Percentiles rank a stretch among this genome's conserved stretches.
Conservation (phyloP, 2,888 invertebrate species). For the Epinotia bilunana region DNA sequence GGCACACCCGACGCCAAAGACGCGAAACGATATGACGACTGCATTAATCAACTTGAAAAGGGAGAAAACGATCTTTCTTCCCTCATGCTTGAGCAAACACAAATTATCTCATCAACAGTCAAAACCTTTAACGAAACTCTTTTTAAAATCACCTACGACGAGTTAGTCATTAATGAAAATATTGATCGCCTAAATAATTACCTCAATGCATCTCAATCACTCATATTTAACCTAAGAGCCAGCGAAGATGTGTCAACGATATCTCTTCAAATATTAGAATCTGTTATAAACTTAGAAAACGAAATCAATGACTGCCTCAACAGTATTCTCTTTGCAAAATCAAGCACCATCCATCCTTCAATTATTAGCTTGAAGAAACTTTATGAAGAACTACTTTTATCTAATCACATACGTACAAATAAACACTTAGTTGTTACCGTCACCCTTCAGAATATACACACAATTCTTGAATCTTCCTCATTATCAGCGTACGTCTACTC, state of each 20-base stretch:
- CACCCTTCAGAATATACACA: no score
- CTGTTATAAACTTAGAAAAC: conserved; percentile 48
- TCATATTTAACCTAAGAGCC: conserved; percentile 49
- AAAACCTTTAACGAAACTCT: conserved; percentile 52
- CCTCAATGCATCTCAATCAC: conserved; percentile 46
- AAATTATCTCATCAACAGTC: conserved; percentile 51
- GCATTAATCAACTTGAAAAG: conserved; percentile 53
- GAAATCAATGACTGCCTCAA: conserved; percentile 49
- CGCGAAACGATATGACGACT: conserved; percentile 52
- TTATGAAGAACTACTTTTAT: no score
- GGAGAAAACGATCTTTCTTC: conserved; percentile 47
- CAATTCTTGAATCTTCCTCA: no score
- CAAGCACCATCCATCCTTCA: no score
- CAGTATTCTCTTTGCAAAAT: conserved; percentile 43
- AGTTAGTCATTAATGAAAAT: conserved; percentile 51
- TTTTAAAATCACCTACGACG: conserved; percentile 51
- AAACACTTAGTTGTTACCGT: no score
- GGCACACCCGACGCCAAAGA: conserved; percentile 55
- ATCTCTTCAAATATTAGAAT: conserved; percentile 50
- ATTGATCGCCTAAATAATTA: conserved; percentile 48
- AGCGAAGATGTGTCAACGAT: conserved; percentile 50
- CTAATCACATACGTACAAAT: no score
- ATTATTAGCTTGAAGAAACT: no score
- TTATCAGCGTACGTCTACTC: no score
- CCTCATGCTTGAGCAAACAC: conserved; percentile 50